These are phyloP conservation scores for Limulus polyphemus DNA, from an alignment of 2,888 invertebrate species.

Conservation along the genomic window DNA sequence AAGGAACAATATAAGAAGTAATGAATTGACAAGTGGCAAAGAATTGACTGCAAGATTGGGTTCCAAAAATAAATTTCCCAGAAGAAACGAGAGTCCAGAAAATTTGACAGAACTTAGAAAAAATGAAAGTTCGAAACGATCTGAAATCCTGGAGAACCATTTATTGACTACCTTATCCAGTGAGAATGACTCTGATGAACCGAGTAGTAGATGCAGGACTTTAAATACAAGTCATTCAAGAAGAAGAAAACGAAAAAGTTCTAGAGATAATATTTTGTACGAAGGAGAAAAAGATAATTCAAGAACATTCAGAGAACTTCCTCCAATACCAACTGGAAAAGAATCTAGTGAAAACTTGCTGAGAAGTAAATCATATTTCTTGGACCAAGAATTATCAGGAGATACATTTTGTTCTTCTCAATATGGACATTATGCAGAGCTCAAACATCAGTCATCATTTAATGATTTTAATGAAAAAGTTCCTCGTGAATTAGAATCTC, in stretches of 20 bases:
- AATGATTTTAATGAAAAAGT: too few relatives aligned
- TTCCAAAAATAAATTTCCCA: slow-evolving; percentile 6
- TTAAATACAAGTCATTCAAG: neutral
- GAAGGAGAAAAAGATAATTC: neutral
- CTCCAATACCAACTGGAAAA: too few relatives aligned
- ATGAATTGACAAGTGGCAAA: slow-evolving; percentile 12
- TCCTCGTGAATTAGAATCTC: too few relatives aligned
- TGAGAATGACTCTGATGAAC: neutral
- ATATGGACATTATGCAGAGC: too few relatives aligned
- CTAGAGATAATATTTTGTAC: neutral
- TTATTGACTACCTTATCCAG: neutral
- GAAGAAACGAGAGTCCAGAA: slow-evolving; percentile 6
- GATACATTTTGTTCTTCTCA: too few relatives aligned
- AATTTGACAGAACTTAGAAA: neutral
- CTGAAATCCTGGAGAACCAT: slow-evolving; percentile 16
- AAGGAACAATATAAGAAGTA: slow-evolving; percentile 3
- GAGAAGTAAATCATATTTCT: too few relatives aligned
- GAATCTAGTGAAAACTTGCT: too few relatives aligned
- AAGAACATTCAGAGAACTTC: neutral
- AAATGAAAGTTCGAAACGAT: slow-evolving; percentile 46
- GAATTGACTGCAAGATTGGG: slow-evolving; percentile 11
- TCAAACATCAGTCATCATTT: too few relatives aligned
- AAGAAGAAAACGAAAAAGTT: neutral
- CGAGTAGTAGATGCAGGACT: neutral
- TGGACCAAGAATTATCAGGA: too few relatives aligned